Evolutionary conservation across 1,140 invertebrate species (phyloP), one percentile per base, ranked within the genome.

Genomic region (Centruroides sculpturatus): DNA sequence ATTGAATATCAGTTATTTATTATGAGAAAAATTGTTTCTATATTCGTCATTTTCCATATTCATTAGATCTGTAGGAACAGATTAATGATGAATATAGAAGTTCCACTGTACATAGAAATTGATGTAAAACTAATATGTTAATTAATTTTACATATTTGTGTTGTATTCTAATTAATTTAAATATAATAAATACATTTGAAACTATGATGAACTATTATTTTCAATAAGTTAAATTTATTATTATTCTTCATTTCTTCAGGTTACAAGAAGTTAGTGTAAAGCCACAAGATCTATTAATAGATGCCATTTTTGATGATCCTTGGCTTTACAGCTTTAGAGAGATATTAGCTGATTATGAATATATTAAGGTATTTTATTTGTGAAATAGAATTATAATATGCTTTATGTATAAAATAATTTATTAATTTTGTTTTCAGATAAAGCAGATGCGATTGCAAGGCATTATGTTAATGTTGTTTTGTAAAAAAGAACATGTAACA

Each of bases 201-300:
- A 23, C 23, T n/a, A n/a, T n/a, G n/a, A n/a, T n/a, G n/a, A n/a
- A n/a, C n/a, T n/a, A n/a, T n/a, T n/a, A 23, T 23, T 23, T 23
- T 23, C 0, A 23, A 23, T 23, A 23, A 1, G 0, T 23, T 23
- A 23, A 23, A 23, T 23, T 23, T 23, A 23, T 23, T 23, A 23
- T 23, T 2, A 23, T 23, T 23, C 23, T 41, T 41, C 5, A 41
- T 41, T 41, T 6, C 8, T 41, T 41, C 68, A 87, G 85, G n/a
- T 77, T 92, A 59, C 89, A 94, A 78, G 90, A 94, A 78, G 85
- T 93, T 0, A 92, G 89, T 71, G 83, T 86, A 3, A 86, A 89
- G 67, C 87, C 88, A 7, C 85, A 89, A 69, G 87, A 90, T 73
- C 82, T 89, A 69, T 70, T 92, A 34, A 76, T 86, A 70, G 86